Evolutionary conservation across 2,113 vertebrate genomes (phyloP).

Genomic region (Oenanthe oenanthe): DNA sequence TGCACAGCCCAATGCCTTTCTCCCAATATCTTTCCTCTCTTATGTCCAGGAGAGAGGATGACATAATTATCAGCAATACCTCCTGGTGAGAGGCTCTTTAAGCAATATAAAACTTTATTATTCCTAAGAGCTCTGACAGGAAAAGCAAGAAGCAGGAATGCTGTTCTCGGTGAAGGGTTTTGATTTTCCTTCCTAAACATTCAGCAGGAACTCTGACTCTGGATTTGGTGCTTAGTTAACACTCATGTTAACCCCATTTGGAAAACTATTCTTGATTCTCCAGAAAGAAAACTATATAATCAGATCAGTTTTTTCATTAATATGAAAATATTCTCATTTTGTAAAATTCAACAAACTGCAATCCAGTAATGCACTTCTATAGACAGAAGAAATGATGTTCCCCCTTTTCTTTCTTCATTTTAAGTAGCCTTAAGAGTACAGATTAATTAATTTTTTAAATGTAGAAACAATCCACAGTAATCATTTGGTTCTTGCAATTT

Average conservation of each 20-base stretch:
- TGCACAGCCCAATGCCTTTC: not conserved
- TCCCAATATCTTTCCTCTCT: not conserved
- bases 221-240: not conserved
- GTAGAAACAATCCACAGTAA: slow-evolving; percentile 1
- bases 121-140: not conserved
- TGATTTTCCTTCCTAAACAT: not conserved
- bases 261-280: not conserved
- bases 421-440: not conserved
- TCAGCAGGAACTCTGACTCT: not conserved
- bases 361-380: not conserved
- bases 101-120: not conserved
- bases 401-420: not conserved
- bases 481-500: not conserved
- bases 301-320: not conserved
- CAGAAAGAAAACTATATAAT: not conserved
- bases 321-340: not conserved
- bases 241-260: not conserved
- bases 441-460: not conserved
- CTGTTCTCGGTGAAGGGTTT: not conserved
- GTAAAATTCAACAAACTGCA: not conserved
- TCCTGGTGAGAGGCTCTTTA: not conserved
- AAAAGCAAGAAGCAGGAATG: not conserved
- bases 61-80: not conserved
- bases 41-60: not conserved
- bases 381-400: not conserved